phyloP scores from a whole-genome alignment of 2,113 vertebrate species.

The Bambusicola thoracicus region DNA sequence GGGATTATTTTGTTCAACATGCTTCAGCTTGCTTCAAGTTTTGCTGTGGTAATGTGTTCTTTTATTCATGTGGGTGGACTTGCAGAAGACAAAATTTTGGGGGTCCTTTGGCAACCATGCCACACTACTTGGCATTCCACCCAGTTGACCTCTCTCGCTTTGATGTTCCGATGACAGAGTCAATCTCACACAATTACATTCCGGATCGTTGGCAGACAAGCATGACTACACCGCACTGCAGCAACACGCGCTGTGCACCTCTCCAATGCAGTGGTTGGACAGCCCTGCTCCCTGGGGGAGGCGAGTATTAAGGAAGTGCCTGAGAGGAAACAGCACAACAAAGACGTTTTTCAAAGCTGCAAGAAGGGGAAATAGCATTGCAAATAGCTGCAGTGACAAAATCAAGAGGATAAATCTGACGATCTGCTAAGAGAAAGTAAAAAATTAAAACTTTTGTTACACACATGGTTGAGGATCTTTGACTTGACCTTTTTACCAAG shows the following conservation, averaged over 20 bases:
- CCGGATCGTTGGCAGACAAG: not conserved
- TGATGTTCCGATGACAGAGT: not conserved
- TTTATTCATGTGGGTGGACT: fast-evolving
- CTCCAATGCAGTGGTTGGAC: not conserved
- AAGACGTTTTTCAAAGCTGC: not conserved
- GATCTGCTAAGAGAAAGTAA: not conserved
- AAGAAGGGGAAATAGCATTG: not conserved
- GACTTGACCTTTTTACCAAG: not conserved
- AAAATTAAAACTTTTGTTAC: not conserved
- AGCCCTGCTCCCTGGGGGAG: not conserved
- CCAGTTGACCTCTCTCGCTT: not conserved
- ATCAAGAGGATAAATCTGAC: not conserved
- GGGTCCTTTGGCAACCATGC: not conserved
- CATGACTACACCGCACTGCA: not conserved
- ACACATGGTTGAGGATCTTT: not conserved
- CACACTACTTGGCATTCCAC: not conserved
- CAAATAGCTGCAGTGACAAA: not conserved
- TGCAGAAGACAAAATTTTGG: not conserved
- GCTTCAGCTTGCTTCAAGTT: not conserved
- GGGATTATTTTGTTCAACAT: not conserved
- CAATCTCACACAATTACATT: not conserved
- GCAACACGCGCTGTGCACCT: fast-evolving
- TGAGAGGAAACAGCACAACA: not conserved
- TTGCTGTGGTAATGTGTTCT: not conserved
- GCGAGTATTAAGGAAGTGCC: not conserved